These are phyloP conservation scores for Crambe crambe DNA, from an alignment of 37 sponge, comb jelly and placozoan genomes.

Conservation along the genomic window DNA sequence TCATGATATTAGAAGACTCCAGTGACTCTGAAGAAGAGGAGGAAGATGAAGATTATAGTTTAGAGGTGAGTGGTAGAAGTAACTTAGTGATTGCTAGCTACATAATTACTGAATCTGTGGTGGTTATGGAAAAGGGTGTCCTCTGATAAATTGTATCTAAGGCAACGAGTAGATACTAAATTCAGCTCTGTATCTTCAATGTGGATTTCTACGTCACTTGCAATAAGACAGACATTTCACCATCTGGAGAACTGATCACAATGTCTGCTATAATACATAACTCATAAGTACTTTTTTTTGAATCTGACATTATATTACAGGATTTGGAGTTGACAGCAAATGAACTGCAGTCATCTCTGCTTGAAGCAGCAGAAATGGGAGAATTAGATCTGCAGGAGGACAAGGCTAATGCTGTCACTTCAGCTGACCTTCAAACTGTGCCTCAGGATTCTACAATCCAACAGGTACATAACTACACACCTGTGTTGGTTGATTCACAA, in stretches of 20 bases:
- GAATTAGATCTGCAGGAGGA: neutral
- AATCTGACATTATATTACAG: neutral
- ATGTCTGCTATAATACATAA: no score
- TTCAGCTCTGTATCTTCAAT: no score
- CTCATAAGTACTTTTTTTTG: no score
- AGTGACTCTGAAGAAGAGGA: conserved; percentile 35
- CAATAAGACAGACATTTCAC: no score
- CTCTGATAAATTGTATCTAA: no score
- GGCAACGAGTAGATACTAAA: no score
- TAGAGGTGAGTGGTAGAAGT: neutral
- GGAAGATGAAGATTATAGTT: neutral
- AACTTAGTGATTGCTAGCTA: neutral
- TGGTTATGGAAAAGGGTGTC: neutral
- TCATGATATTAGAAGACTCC: conserved; percentile 38
- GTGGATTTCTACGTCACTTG: no score
- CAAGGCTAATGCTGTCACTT: no score
- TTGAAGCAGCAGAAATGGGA: neutral
- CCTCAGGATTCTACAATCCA: no score
- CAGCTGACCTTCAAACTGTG: no score
- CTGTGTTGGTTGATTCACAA: neutral
- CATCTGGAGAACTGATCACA: no score
- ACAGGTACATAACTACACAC: no score
- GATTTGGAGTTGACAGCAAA: conserved; percentile 3
- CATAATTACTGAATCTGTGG: neutral
- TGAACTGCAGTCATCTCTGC: neutral